Conservation (phyloP, 2,797 vertebrate species). For the Myotis findleyi region DNA sequence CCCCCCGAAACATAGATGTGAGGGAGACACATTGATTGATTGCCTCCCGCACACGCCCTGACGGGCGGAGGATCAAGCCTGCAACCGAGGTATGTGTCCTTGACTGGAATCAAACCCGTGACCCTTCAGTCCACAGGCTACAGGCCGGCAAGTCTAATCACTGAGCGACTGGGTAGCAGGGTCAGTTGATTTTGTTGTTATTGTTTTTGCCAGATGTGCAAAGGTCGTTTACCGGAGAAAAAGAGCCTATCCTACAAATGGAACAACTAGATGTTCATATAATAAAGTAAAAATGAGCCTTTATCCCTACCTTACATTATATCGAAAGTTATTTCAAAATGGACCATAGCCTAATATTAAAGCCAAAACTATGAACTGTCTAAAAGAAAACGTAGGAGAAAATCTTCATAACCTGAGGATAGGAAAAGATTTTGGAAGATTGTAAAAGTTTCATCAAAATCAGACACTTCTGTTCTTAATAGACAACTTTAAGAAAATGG, state of each 20-base stretch:
- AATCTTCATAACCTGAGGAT: not conserved
- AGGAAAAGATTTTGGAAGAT: slow-evolving; percentile 25
- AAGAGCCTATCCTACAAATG: not conserved
- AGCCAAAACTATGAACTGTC: not conserved
- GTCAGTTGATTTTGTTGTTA: not conserved
- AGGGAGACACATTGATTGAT: no score
- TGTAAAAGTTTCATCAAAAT: not conserved
- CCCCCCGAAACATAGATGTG: no score
- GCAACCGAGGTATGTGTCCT: no score
- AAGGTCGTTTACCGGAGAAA: not conserved
- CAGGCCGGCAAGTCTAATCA: no score
- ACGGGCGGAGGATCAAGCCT: no score
- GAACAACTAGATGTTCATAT: not conserved
- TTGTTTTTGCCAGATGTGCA: not conserved
- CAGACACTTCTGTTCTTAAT: not conserved
- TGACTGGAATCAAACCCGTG: no score
- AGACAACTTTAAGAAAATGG: not conserved
- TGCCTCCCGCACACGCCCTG: no score
- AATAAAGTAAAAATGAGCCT: slow-evolving; percentile 24
- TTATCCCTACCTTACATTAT: not conserved
- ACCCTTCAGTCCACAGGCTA: no score
- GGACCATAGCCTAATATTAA: not conserved
- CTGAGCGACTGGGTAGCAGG: no score
- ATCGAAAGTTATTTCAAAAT: not conserved
- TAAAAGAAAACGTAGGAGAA: slow-evolving; percentile 1